Percentiles rank a stretch among this genome's conserved stretches.
Conservation (phyloP, 2,113 vertebrate genomes). For the Semnornis frantzii region DNA sequence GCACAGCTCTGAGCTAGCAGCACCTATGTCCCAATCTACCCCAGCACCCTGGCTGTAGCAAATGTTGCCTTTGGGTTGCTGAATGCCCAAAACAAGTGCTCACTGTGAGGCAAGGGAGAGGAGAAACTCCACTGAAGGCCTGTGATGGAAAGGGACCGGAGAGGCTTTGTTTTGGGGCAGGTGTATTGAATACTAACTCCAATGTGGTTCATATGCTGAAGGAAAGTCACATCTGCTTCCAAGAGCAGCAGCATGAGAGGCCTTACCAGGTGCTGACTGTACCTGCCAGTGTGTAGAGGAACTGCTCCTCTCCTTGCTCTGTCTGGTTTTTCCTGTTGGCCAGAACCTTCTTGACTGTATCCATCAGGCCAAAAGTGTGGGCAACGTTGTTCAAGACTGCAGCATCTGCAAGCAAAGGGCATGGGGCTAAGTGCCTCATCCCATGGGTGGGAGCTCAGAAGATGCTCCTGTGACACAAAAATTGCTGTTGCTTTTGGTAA, state of each 20-base stretch:
- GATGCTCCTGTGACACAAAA: neutral
- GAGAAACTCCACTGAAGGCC: neutral
- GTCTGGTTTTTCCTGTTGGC: constrained; percentile 86
- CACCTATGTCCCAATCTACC: neutral
- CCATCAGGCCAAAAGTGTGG: constrained; percentile 93
- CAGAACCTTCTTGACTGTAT: constrained; percentile 92
- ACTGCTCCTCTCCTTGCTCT: constrained; percentile 89
- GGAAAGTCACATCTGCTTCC: neutral
- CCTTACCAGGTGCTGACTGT: neutral
- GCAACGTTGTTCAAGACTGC: constrained; percentile 94
- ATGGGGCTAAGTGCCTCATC: neutral
- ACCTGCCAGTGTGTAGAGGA: constrained; percentile 87
- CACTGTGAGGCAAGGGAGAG: neutral
- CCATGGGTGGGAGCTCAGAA: neutral
- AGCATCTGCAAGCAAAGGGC: constrained; percentile 82
- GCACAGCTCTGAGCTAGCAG: neutral
- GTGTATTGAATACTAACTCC: neutral
- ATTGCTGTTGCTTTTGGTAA: neutral
- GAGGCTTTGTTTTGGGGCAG: neutral
- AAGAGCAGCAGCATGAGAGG: neutral
- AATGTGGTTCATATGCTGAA: neutral
- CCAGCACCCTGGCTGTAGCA: neutral
- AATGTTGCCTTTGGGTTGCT: neutral
- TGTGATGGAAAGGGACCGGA: neutral
- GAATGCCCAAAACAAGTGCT: neutral